Evolutionary conservation across 2,113 vertebrate species (phyloP).

Genomic region (Tamias sibiricus): DNA sequence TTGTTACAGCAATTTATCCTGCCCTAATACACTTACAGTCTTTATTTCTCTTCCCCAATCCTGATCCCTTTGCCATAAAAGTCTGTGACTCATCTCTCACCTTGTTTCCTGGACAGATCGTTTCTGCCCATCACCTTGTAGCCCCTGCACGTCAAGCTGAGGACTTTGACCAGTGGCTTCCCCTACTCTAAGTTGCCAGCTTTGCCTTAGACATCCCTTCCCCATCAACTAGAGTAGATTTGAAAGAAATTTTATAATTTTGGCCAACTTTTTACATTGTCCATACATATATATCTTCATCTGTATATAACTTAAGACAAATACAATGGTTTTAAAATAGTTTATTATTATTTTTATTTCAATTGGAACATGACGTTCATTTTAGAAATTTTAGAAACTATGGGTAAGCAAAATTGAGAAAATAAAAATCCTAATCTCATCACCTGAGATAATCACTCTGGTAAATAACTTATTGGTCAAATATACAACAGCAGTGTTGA

Average conservation of each 20-base stretch:
- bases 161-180: neutral
- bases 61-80: neutral
- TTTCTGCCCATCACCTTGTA: neutral
- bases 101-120: neutral
- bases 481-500: neutral
- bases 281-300: neutral
- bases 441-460: neutral
- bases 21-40: neutral
- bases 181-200: neutral
- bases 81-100: neutral
- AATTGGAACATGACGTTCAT: neutral
- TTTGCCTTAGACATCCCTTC: neutral
- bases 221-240: neutral
- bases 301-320: neutral
- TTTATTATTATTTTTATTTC: neutral
- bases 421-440: neutral
- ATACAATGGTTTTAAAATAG: neutral
- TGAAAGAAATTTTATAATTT: neutral
- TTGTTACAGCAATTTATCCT: neutral
- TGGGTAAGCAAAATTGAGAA: neutral
- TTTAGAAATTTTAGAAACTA: constrained; percentile 35
- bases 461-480: neutral
- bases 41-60: neutral
- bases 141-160: too few relatives aligned
- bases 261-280: neutral